Evolutionary conservation across 53 echinoderm and acorn worm genomes (phyloP).

Genomic region (Pentamera pediparva): DNA sequence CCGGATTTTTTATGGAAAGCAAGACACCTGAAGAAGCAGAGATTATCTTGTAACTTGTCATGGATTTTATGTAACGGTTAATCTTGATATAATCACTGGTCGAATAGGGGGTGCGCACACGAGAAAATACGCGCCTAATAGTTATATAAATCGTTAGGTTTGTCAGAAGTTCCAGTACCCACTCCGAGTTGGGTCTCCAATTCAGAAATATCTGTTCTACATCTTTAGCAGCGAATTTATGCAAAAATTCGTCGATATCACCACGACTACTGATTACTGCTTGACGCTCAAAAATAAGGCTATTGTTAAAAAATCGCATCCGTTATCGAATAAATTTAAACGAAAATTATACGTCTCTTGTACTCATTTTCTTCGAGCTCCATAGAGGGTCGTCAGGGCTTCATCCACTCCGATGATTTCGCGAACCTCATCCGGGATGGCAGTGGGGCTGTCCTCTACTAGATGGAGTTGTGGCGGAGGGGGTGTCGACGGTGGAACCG

Average conservation of each 20-base stretch:
- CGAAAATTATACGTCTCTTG: slow-evolving; percentile 2
- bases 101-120: neutral
- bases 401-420: neutral
- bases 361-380: neutral
- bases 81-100: neutral
- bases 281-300: neutral
- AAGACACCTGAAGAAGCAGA: slow-evolving; percentile 17
- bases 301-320: neutral
- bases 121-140: neutral
- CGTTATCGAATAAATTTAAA: neutral
- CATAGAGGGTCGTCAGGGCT: neutral
- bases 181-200: neutral
- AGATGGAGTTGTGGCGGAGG: too few relatives aligned
- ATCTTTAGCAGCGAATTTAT: neutral
- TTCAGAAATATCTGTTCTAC: neutral
- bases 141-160: neutral
- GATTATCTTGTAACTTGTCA: slow-evolving; percentile 8
- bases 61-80: neutral
- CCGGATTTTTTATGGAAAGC: slow-evolving; percentile 8
- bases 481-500: too few relatives aligned
- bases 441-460: neutral
- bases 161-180: neutral
- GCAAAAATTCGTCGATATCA: neutral
- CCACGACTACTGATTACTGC: neutral
- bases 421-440: neutral